Conservation (phyloP, 1,140 invertebrate genomes). For the Drosophila funebris region DNA sequence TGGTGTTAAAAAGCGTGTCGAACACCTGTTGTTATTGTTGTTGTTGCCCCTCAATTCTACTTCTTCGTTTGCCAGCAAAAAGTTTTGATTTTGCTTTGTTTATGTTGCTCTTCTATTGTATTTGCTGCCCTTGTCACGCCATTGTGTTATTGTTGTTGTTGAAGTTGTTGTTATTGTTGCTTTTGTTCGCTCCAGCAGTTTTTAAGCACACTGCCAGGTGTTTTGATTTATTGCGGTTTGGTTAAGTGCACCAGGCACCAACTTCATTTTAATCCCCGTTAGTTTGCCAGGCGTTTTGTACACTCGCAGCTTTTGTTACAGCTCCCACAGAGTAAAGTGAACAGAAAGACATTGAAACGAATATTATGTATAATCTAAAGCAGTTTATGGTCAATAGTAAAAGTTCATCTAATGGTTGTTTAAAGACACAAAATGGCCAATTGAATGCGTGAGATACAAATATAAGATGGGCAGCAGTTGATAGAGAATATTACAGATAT, state of each 20-base stretch:
- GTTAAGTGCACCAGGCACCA: slow-evolving; percentile 66
- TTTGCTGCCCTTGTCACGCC: slow-evolving; percentile 9
- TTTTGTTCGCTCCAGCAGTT: slow-evolving; percentile 17
- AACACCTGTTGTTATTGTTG: slow-evolving; percentile 73
- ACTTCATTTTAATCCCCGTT: slow-evolving; percentile 67
- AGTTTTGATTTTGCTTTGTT: slow-evolving; percentile 55
- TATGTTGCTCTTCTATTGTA: slow-evolving; percentile 22
- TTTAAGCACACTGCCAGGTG: slow-evolving; percentile 63
- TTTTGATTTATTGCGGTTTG: slow-evolving; percentile 78
- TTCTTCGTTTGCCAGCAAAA: slow-evolving; percentile 26
- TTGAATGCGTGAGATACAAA: neutral
- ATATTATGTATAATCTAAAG: slow-evolving; percentile 8
- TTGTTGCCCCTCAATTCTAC: slow-evolving; percentile 19
- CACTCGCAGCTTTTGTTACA: slow-evolving; percentile 7
- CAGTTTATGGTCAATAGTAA: neutral
- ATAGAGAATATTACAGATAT: no score
- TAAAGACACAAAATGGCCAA: slow-evolving; percentile 1
- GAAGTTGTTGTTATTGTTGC: slow-evolving; percentile 28
- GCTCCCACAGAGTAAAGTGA: neutral
- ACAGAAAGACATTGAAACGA: neutral
- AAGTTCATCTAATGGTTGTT: neutral
- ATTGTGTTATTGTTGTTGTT: slow-evolving; percentile 12
- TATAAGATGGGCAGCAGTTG: neutral
- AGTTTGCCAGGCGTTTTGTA: slow-evolving; percentile 8
- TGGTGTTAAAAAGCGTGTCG: slow-evolving; percentile 42